A percentile compares a stretch with the other conserved stretches of the same genome.
These are phyloP conservation scores for Drosophila peninsularis DNA, from an alignment of 2,888 invertebrate species.

Conservation along the genomic window DNA sequence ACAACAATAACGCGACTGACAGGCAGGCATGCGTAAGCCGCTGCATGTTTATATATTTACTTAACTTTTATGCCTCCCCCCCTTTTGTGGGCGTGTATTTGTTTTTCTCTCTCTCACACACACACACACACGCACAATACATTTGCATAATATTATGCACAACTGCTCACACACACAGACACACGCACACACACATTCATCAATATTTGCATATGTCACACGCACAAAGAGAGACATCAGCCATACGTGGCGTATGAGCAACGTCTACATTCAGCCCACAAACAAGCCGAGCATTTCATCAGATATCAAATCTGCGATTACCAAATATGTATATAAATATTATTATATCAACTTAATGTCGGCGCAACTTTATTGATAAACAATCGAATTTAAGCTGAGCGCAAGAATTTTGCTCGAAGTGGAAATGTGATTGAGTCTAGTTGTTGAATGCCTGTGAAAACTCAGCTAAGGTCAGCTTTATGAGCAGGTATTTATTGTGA, in stretches of 20 bases:
- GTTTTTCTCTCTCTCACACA: constrained; percentile 35
- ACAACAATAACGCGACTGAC: constrained; percentile 42
- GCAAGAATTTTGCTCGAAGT: too few relatives aligned
- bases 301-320: constrained; percentile 28
- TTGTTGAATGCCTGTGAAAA: background rate
- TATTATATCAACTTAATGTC: constrained; percentile 41
- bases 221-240: constrained; percentile 55
- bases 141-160: constrained; percentile 68
- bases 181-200: constrained; percentile 28
- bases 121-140: constrained; percentile 21
- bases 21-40: constrained; percentile 67
- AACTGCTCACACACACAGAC: constrained; percentile 40
- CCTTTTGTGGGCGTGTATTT: constrained; percentile 36
- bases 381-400: constrained; percentile 31
- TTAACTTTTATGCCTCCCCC: constrained; percentile 66
- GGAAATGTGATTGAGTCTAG: background rate
- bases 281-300: constrained; percentile 13
- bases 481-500: too few relatives aligned
- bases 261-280: constrained; percentile 9
- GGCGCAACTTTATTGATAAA: constrained; percentile 42
- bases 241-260: constrained; percentile 28
- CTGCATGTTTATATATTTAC: constrained; percentile 76
- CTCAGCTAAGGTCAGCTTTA: too few relatives aligned
- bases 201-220: constrained; percentile 77
- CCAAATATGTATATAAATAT: constrained; percentile 14